phyloP scores from a whole-genome alignment of 2,113 vertebrate species.

The Triplophysa siluroides region DNA sequence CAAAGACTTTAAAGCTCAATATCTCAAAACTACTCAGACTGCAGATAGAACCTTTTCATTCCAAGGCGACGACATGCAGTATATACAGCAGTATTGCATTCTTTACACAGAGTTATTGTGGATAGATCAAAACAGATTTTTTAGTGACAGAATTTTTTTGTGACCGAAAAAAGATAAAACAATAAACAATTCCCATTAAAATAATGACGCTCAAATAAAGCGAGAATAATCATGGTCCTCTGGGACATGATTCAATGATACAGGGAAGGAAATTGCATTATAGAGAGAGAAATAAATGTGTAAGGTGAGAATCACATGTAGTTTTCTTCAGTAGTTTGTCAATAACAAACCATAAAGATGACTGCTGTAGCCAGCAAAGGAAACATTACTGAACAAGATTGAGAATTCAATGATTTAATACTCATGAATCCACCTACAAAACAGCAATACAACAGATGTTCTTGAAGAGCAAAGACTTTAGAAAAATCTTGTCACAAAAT shows the following conservation, averaged over 20 bases:
- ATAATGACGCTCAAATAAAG: neutral
- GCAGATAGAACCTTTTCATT: no score
- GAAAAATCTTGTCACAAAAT: neutral
- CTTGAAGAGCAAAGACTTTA: neutral
- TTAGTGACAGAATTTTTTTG: no score
- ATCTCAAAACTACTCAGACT: no score
- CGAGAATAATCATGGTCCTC: neutral
- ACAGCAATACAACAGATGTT: conserved; percentile 8
- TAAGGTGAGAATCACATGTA: neutral
- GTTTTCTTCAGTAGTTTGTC: neutral
- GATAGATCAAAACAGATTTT: neutral
- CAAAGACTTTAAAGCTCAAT: no score
- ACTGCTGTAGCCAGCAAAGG: neutral
- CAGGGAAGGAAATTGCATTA: no score
- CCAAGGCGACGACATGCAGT: no score
- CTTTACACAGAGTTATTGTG: no score
- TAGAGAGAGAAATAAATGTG: neutral
- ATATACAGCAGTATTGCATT: no score
- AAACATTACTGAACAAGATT: neutral
- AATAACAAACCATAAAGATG: neutral
- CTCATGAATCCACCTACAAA: neutral
- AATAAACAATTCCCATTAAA: neutral
- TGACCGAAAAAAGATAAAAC: neutral
- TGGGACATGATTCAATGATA: neutral
- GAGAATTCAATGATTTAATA: neutral